Percentiles rank a stretch among this genome's conserved stretches.
Evolutionary conservation across 23 tunicate genomes (phyloP).

Genomic region (Trididemnum clinides): DNA sequence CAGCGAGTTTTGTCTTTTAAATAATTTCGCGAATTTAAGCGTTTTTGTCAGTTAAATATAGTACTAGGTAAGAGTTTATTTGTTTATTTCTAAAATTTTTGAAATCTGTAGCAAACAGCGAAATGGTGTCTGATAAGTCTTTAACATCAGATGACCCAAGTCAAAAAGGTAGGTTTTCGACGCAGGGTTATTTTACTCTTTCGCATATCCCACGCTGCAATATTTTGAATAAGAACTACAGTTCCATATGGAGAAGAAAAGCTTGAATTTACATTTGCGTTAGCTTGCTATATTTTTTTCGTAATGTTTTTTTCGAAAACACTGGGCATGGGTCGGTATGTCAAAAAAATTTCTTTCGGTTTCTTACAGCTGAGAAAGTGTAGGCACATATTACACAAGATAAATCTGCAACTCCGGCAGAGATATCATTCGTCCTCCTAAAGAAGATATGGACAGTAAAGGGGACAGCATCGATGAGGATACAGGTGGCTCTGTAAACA

Average conservation of each 20-base stretch:
- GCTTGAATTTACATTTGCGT: not conserved
- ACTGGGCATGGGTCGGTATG: not conserved
- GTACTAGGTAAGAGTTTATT: constrained; percentile 15
- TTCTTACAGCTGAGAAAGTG: not conserved
- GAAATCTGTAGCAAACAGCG: not conserved
- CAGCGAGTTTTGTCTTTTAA: not conserved
- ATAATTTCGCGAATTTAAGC: not conserved
- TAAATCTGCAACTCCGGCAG: not conserved
- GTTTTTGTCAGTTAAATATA: constrained; percentile 10
- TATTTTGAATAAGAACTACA: not conserved
- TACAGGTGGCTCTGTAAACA: not conserved
- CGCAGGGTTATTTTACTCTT: not conserved
- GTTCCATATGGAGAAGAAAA: not conserved
- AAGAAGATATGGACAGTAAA: not conserved
- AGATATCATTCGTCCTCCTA: not conserved
- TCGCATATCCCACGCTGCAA: not conserved
- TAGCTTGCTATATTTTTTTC: not conserved
- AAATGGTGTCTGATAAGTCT: not conserved
- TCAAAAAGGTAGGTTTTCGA: not conserved
- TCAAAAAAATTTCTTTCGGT: not conserved
- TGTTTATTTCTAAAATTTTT: constrained; percentile 25
- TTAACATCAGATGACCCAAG: not conserved
- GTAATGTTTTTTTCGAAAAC: not conserved
- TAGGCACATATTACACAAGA: not conserved
- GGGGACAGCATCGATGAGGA: constrained; percentile 12